Conservation (phyloP, 2,797 vertebrate genomes). For the Smutsia temminckii region DNA sequence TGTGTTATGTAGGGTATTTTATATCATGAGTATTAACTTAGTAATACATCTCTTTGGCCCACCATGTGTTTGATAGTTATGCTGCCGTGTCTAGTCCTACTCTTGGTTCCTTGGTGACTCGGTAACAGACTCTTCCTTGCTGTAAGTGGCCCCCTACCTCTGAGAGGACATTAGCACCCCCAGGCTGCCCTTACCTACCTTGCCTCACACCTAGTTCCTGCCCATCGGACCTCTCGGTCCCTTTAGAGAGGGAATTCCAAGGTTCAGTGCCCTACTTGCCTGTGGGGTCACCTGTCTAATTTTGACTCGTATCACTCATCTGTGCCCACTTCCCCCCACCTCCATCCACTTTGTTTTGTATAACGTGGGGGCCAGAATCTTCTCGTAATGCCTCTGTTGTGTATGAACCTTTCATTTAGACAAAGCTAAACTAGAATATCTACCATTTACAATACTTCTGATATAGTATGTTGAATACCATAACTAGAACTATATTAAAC, state of each 20-base stretch:
- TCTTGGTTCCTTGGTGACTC: neutral
- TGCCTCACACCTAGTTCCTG: neutral
- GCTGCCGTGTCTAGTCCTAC: neutral
- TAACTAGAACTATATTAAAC: neutral
- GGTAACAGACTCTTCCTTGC: neutral
- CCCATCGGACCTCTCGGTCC: fast-evolving
- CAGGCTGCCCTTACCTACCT: fast-evolving
- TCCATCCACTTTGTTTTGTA: neutral
- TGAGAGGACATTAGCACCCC: neutral
- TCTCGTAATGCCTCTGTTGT: neutral
- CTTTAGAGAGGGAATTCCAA: neutral
- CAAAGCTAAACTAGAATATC: neutral
- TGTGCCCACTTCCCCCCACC: neutral
- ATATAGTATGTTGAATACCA: neutral
- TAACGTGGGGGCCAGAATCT: neutral
- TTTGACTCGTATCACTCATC: neutral
- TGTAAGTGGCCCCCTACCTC: fast-evolving
- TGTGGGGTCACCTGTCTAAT: neutral
- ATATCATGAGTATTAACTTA: neutral
- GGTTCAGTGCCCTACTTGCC: neutral
- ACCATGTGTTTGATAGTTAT: neutral
- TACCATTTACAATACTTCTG: neutral
- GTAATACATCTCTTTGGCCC: neutral
- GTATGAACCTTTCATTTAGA: neutral
- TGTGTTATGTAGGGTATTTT: neutral